These are phyloP conservation scores for Troides aeacus DNA, from an alignment of 2,888 invertebrate genomes.

Conservation along the genomic window DNA sequence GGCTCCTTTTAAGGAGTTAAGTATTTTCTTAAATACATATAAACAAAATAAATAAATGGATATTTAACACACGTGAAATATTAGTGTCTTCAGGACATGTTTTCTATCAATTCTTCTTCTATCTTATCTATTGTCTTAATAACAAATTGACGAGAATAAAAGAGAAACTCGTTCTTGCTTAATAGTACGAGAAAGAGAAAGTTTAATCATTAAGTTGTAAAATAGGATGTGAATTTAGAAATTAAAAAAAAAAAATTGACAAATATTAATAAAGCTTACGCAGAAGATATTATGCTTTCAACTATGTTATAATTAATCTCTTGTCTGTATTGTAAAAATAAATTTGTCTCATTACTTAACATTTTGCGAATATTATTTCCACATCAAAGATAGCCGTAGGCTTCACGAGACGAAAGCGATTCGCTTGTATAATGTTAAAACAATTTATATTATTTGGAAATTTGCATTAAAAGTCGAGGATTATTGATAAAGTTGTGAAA, in stretches of 20 bases:
- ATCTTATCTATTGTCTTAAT: not conserved
- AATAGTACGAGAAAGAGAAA: not conserved
- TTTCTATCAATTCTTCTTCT: too few species aligned
- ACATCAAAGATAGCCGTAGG: slow-evolving; percentile 11
- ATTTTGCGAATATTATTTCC: slow-evolving; percentile 13
- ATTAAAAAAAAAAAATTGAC: not conserved
- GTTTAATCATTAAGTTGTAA: not conserved
- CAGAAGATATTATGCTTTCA: not conserved
- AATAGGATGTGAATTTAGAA: not conserved
- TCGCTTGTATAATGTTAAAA: slow-evolving; percentile 8
- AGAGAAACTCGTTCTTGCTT: not conserved
- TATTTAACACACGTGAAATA: too few species aligned
- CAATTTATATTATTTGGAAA: slow-evolving; percentile 20
- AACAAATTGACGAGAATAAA: not conserved
- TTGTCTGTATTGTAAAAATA: not conserved
- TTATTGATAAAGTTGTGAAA: not conserved
- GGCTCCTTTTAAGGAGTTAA: too few species aligned
- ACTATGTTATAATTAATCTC: not conserved
- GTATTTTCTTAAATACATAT: too few species aligned
- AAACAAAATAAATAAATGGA: too few species aligned
- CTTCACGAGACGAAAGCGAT: slow-evolving; percentile 1
- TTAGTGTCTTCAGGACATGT: too few species aligned
- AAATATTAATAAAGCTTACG: slow-evolving; percentile 1
- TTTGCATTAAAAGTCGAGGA: slow-evolving; percentile 2
- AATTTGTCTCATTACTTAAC: slow-evolving; percentile 11